These are phyloP conservation scores for Ophion slaviceki DNA, from an alignment of 2,888 invertebrate genomes.

Conservation along the genomic window DNA sequence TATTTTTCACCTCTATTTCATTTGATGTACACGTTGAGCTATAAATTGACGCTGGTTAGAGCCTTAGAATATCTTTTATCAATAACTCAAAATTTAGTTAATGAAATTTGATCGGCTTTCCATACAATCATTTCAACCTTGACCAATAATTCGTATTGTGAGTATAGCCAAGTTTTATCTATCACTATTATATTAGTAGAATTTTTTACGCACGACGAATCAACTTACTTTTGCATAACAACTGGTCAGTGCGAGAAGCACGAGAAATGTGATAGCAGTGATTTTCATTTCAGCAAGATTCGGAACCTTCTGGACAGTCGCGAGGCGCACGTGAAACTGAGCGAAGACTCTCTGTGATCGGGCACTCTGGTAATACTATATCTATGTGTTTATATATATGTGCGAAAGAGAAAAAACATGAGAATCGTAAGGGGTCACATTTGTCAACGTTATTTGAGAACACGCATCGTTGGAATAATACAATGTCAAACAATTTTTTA, in stretches of 20 bases:
- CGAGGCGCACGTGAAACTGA: constrained; percentile 33
- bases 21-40: no score
- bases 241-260: constrained; percentile 22
- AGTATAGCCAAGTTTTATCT: no score
- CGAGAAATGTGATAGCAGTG: constrained; percentile 33
- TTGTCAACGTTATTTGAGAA: background rate
- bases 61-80: no score
- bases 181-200: no score
- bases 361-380: background rate
- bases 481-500: background rate
- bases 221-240: constrained; percentile 45
- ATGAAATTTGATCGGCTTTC: background rate
- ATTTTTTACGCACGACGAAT: background rate
- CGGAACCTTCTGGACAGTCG: background rate
- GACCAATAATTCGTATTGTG: no score
- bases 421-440: background rate
- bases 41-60: no score
- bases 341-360: constrained; percentile 6
- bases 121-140: background rate
- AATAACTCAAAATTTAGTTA: background rate
- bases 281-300: constrained; percentile 44
- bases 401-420: background rate
- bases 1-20: no score
- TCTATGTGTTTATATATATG: background rate
- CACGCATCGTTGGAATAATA: background rate